Percentiles rank a stretch among this genome's conserved stretches.
Evolutionary conservation across 2,888 invertebrate genomes (phyloP).

Genomic region (Fissipunctia ypsillon): DNA sequence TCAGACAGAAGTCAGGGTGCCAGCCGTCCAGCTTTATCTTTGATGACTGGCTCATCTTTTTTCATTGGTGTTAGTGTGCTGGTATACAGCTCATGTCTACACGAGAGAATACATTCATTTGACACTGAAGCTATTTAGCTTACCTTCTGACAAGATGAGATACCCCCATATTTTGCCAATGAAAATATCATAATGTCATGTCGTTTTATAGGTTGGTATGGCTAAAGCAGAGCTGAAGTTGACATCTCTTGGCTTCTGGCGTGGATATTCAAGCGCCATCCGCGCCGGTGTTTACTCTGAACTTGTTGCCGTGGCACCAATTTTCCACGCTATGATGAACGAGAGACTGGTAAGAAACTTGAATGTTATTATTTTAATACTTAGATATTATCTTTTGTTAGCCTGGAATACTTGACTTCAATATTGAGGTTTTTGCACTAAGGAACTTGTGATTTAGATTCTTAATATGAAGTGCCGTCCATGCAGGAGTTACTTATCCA

Average conservation of each 20-base stretch:
- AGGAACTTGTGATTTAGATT: neutral
- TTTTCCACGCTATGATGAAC: slow-evolving; percentile 94
- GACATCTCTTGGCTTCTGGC: slow-evolving; percentile 93
- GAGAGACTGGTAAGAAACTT: slow-evolving; percentile 90
- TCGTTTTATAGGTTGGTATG: slow-evolving; percentile 92
- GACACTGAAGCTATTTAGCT: no score
- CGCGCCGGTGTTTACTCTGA: slow-evolving; percentile 95
- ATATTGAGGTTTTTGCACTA: neutral
- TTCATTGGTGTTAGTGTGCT: no score
- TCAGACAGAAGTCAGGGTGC: no score
- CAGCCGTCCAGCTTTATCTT: no score
- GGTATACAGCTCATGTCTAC: no score
- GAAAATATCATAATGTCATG: neutral
- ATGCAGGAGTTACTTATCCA: neutral
- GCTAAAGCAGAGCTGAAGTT: slow-evolving; percentile 91
- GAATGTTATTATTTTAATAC: neutral
- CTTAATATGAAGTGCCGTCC: neutral
- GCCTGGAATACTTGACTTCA: neutral
- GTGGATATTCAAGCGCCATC: slow-evolving; percentile 95
- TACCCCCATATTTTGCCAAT: no score
- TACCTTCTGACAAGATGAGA: neutral
- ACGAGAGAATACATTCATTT: no score
- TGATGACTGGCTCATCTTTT: no score
- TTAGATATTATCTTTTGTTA: neutral
- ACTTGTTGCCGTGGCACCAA: slow-evolving; percentile 93